These are phyloP conservation scores for Leucoptera coffeella DNA, from an alignment of 2,888 invertebrate genomes.

Conservation along the genomic window DNA sequence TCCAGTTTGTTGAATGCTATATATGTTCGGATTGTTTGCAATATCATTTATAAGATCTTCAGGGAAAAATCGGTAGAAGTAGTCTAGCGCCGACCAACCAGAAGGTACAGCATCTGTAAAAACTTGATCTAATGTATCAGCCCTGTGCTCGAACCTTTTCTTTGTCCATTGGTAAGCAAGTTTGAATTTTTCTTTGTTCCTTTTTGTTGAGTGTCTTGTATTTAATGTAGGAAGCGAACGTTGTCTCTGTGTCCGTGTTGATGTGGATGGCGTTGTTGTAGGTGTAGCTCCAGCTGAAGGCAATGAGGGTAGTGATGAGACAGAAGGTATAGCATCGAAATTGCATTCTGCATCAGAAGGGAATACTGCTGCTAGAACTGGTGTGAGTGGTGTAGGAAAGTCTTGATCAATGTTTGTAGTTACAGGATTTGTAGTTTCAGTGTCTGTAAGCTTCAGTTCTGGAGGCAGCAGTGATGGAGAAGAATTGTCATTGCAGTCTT, in stretches of 20 bases:
- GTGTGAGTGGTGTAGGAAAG: neutral
- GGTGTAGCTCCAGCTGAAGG: neutral
- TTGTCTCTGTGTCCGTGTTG: neutral
- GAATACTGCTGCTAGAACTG: neutral
- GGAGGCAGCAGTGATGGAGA: too few relatives aligned
- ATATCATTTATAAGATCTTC: neutral
- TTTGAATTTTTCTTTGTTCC: neutral
- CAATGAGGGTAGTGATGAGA: neutral
- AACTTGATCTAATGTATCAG: neutral
- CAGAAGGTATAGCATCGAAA: neutral
- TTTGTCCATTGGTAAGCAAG: neutral
- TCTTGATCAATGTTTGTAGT: too few relatives aligned
- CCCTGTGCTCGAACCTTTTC: neutral
- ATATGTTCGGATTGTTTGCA: neutral
- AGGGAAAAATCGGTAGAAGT: constrained; percentile 1
- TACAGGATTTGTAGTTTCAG: too few relatives aligned
- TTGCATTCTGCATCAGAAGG: neutral
- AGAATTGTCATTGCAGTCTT: too few relatives aligned
- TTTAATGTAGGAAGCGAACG: neutral
- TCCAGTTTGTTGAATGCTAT: constrained; percentile 5
- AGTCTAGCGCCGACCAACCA: neutral
- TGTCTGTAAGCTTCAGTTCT: too few relatives aligned
- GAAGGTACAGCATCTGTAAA: neutral
- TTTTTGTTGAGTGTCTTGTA: neutral
- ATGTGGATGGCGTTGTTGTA: neutral